Conservation (phyloP, 2,797 vertebrate genomes). For the Salarias fasciatus region DNA sequence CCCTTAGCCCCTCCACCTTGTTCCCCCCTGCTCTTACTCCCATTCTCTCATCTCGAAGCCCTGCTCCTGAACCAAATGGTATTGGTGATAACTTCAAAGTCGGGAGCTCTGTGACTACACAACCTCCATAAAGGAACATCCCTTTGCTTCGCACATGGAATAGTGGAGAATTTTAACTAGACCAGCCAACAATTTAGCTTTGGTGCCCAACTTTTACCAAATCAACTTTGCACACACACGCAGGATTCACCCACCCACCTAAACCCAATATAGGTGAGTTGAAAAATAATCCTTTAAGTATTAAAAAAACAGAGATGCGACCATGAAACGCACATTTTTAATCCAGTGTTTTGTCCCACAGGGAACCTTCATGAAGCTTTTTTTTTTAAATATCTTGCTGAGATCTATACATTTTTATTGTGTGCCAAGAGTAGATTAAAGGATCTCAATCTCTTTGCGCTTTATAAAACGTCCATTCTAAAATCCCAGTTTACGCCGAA, state of each 20-base stretch:
- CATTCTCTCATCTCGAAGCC: conserved; percentile 28
- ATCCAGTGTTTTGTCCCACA: too few species aligned
- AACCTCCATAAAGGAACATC: conserved; percentile 23
- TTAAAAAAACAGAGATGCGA: too few species aligned
- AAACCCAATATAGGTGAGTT: too few species aligned
- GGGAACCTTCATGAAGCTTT: too few species aligned
- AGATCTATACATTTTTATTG: too few species aligned
- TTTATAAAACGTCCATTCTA: too few species aligned
- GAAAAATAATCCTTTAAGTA: too few species aligned
- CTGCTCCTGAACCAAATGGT: conserved; percentile 55
- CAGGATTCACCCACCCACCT: neutral
- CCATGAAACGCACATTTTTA: too few species aligned
- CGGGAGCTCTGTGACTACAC: conserved; percentile 39
- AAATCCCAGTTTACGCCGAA: conserved; percentile 15
- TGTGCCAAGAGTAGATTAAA: too few species aligned
- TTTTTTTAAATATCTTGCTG: too few species aligned
- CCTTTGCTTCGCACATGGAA: conserved; percentile 20
- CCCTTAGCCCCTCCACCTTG: conserved; percentile 7
- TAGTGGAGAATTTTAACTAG: conserved; percentile 12
- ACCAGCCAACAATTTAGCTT: conserved; percentile 11
- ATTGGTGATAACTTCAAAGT: conserved; percentile 64
- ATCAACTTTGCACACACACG: conserved; percentile 5
- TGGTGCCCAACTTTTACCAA: conserved; percentile 19
- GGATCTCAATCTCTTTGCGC: too few species aligned
- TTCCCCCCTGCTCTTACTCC: conserved; percentile 8